A percentile compares a stretch with the other conserved stretches of the same genome.
These are phyloP conservation scores for Butorides virescens DNA, from an alignment of 2,113 vertebrate species.

Conservation along the genomic window DNA sequence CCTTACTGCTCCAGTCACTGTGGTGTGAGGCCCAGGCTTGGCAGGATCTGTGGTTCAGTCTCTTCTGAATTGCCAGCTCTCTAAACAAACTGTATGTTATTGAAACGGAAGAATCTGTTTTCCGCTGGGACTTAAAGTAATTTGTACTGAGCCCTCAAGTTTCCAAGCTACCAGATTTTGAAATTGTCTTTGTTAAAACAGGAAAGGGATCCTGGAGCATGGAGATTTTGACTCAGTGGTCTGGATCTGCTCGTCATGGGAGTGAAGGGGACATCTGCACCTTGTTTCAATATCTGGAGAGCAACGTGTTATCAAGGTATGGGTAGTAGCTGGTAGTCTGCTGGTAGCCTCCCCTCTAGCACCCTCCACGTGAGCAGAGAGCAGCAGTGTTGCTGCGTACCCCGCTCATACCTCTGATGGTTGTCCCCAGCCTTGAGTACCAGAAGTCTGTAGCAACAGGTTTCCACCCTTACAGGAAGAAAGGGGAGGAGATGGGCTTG, in stretches of 20 bases:
- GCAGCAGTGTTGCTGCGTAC: fast-evolving
- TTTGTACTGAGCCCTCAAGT: background rate
- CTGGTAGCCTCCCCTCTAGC: background rate
- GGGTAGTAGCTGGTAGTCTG: too few relatives aligned
- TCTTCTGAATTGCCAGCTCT: constrained; percentile 24
- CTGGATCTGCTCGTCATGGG: background rate
- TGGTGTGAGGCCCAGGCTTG: background rate
- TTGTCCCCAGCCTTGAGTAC: background rate
- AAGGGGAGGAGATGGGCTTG: background rate
- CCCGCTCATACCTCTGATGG: background rate
- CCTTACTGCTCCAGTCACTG: background rate
- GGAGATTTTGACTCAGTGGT: background rate
- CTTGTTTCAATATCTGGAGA: background rate
- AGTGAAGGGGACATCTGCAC: background rate
- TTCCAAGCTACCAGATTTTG: background rate
- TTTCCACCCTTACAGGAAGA: background rate
- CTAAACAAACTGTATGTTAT: constrained; percentile 1
- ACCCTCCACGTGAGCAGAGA: background rate
- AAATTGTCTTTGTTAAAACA: background rate
- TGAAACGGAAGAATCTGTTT: background rate
- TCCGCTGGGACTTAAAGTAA: background rate
- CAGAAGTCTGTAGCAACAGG: background rate
- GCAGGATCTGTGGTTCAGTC: background rate
- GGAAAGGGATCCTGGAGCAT: background rate
- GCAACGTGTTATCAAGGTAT: background rate